A percentile compares a stretch with the other conserved stretches of the same genome.
Conservation (phyloP, 1,140 invertebrate species). For the Papilio helenus region DNA sequence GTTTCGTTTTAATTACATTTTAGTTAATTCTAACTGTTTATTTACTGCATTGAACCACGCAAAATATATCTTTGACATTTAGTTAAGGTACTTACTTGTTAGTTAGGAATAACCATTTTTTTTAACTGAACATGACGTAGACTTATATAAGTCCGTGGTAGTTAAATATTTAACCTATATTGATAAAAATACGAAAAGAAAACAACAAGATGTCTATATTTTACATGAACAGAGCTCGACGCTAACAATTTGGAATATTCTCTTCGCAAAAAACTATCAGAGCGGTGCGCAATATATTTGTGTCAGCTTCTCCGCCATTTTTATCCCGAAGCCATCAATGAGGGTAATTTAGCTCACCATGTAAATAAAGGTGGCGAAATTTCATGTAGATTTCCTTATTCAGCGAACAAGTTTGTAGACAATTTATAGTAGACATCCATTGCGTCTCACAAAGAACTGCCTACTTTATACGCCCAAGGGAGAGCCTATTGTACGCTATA, state of each 20-base stretch:
- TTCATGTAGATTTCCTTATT: constrained; percentile 43
- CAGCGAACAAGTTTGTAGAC: constrained; percentile 32
- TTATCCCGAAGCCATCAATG: constrained; percentile 48
- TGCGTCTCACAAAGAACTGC: constrained; percentile 24
- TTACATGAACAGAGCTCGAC: neutral
- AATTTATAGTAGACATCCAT: constrained; percentile 39
- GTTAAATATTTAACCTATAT: neutral
- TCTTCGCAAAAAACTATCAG: constrained; percentile 27
- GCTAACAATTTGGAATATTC: constrained; percentile 9
- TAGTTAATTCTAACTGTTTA: neutral
- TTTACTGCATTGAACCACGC: no score
- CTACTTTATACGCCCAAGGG: neutral
- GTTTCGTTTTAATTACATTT: constrained; percentile 22
- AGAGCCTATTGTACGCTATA: neutral
- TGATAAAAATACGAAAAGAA: neutral
- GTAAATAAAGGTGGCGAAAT: constrained; percentile 57
- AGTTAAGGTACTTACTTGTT: no score
- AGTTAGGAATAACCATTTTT: no score
- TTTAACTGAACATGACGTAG: no score
- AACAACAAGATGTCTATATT: constrained; percentile 13
- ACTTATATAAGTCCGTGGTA: neutral
- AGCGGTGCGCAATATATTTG: constrained; percentile 37
- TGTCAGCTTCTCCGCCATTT: constrained; percentile 37
- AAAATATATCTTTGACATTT: no score
- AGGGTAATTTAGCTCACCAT: constrained; percentile 55